Evolutionary conservation across 2,797 vertebrate genomes (phyloP).

Genomic region (Esox lucius): DNA sequence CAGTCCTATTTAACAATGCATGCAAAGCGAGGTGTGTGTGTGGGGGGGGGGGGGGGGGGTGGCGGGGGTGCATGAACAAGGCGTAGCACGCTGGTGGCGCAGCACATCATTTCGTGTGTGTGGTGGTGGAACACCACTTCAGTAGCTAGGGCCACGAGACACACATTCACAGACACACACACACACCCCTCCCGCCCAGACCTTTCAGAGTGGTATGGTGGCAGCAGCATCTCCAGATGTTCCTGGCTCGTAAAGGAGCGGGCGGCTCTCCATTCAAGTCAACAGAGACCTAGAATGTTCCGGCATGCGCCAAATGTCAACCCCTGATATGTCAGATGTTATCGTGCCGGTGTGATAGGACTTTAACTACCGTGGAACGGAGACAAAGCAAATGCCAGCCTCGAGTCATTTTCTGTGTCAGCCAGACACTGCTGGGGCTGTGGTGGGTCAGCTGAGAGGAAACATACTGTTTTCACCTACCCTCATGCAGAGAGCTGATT

Average conservation of each 20-base stretch:
- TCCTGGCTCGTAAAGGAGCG: conserved; percentile 30
- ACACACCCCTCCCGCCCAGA: not conserved
- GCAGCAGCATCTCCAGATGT: conserved; percentile 48
- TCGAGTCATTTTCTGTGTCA: conserved; percentile 6
- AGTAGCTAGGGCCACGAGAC: conserved; percentile 37
- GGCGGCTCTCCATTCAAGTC: conserved; percentile 31
- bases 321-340: conserved; percentile 47
- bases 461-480: conserved; percentile 16
- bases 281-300: conserved; percentile 41
- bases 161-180: conserved; percentile 17
- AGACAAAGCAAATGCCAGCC: not conserved
- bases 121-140: conserved; percentile 13
- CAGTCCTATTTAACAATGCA: conserved; percentile 81
- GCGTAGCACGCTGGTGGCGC: conserved; percentile 28
- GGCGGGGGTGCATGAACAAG: not conserved
- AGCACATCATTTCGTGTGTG: not conserved
- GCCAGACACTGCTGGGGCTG: not conserved
- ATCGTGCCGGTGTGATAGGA: not conserved
- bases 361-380: not conserved
- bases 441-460: conserved; percentile 25
- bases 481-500: conserved; percentile 12
- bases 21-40: conserved; percentile 68
- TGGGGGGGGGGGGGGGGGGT: too few relatives aligned
- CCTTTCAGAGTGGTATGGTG: not conserved
- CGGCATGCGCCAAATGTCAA: conserved; percentile 54